Conservation (phyloP, 2,888 invertebrate genomes). For the Ditylenchus weischeri region DNA sequence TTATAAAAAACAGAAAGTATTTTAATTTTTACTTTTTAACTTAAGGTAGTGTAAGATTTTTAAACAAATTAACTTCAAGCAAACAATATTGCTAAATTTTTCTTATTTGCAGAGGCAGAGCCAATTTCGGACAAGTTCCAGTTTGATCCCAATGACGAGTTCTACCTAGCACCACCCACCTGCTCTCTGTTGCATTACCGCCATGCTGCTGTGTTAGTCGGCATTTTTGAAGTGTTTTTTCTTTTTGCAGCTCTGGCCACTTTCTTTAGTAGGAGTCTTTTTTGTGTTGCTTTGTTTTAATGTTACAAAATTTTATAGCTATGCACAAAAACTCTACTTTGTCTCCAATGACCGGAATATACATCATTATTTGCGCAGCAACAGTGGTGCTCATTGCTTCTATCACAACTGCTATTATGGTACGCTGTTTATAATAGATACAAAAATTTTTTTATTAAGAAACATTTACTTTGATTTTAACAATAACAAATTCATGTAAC, state of each 20-base stretch:
- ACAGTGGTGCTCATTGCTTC: conserved; percentile 34
- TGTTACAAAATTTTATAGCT: conserved; percentile 19
- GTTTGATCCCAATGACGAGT: conserved; percentile 49
- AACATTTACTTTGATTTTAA: too few relatives aligned
- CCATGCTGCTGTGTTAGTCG: conserved; percentile 40
- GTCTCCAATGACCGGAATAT: conserved; percentile 25
- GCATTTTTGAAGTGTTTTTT: conserved; percentile 34
- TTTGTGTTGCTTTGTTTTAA: too few relatives aligned
- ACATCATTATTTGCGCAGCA: conserved; percentile 24
- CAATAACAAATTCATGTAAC: too few relatives aligned
- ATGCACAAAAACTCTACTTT: conserved; percentile 31
- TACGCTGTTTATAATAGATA: background rate
- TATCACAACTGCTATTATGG: conserved; percentile 38
- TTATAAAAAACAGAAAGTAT: too few relatives aligned
- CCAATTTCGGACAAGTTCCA: conserved; percentile 25
- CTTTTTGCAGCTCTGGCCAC: conserved; percentile 23
- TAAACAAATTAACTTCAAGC: background rate
- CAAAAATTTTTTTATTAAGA: too few relatives aligned
- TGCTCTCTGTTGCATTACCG: conserved; percentile 54
- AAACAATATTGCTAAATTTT: conserved; percentile 1
- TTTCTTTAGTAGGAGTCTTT: conserved; percentile 33
- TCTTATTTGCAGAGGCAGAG: conserved; percentile 1
- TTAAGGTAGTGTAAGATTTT: too few relatives aligned
- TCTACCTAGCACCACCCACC: conserved; percentile 53
- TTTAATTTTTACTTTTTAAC: too few relatives aligned